Conservation (phyloP, 2,888 invertebrate genomes). For the Stenurella melanura region DNA sequence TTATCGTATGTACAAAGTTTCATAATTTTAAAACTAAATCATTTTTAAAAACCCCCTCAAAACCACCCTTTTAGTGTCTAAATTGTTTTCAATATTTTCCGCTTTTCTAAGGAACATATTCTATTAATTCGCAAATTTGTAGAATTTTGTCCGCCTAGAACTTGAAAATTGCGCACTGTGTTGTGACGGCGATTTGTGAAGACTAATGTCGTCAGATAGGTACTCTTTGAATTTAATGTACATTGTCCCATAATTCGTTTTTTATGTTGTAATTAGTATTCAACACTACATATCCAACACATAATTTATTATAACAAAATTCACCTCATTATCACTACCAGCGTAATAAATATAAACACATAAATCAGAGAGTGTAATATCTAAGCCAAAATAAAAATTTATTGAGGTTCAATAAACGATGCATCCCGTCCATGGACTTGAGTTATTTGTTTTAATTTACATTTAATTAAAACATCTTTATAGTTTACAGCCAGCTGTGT, state of each 20-base stretch:
- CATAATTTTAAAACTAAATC: too few species aligned
- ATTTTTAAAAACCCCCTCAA: too few species aligned
- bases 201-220: too few species aligned
- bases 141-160: too few species aligned
- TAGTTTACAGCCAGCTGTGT: neutral
- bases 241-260: neutral
- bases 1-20: too few species aligned
- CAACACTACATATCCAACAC: neutral
- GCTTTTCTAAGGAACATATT: too few species aligned
- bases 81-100: too few species aligned
- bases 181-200: too few species aligned
- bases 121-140: too few species aligned
- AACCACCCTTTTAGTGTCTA: too few species aligned
- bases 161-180: too few species aligned
- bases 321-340: conserved; percentile 23
- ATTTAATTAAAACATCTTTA: conserved; percentile 38
- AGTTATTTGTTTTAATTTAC: conserved; percentile 43
- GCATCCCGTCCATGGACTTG: conserved; percentile 13
- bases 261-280: neutral
- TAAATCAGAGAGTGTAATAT: conserved; percentile 26
- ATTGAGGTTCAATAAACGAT: conserved; percentile 32
- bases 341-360: conserved; percentile 28
- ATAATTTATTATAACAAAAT: neutral
- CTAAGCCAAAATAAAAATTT: conserved; percentile 18
- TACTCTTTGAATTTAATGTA: too few species aligned